phyloP scores from a whole-genome alignment of 2,113 vertebrate genomes.

The Alligator mississippiensis region DNA sequence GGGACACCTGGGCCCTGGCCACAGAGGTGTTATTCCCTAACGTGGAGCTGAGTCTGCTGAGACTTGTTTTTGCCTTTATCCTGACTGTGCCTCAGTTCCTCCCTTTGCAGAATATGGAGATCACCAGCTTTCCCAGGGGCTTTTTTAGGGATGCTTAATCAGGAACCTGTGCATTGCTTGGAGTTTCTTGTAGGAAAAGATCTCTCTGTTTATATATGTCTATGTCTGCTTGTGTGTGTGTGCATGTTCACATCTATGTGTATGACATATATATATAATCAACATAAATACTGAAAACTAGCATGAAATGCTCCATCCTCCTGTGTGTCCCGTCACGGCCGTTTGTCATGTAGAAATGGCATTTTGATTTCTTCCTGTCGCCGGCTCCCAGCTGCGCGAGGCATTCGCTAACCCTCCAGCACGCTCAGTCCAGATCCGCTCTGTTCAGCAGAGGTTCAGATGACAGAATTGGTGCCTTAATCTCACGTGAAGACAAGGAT shows the following conservation, averaged over 20 bases:
- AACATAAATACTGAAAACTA: neutral
- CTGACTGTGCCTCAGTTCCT: neutral
- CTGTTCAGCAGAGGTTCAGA: neutral
- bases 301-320: neutral
- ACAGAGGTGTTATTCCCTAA: neutral
- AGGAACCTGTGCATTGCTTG: neutral
- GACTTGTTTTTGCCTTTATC: neutral
- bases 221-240: too few relatives aligned
- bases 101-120: neutral
- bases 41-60: neutral
- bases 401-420: neutral
- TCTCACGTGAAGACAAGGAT: neutral
- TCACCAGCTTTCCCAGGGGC: neutral
- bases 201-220: neutral
- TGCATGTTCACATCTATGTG: too few relatives aligned
- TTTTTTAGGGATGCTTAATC: neutral
- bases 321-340: rapidly evolving
- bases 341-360: neutral
- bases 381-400: neutral
- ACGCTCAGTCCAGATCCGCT: neutral
- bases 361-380: neutral
- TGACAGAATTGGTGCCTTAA: neutral
- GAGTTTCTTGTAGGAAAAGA: neutral
- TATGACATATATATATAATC: too few relatives aligned
- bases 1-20: neutral